These are phyloP conservation scores for Fundulus diaphanus DNA, from an alignment of 2,797 vertebrate species.

Conservation along the genomic window DNA sequence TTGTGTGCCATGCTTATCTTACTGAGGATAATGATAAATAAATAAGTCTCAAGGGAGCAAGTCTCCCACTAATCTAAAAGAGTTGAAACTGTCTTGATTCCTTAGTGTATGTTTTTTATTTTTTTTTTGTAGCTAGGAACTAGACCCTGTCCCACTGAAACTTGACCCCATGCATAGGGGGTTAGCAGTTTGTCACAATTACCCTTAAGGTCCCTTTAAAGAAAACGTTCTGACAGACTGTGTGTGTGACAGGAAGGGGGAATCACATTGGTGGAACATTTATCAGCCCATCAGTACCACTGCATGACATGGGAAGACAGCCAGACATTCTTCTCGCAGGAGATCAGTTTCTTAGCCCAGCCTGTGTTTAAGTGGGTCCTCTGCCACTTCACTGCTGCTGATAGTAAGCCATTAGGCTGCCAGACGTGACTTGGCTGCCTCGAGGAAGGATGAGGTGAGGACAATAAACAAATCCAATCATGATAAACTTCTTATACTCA, in stretches of 20 bases:
- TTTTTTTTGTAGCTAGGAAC: slow-evolving; percentile 69
- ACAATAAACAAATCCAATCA: slow-evolving; percentile 50
- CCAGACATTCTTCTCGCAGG: slow-evolving; percentile 71
- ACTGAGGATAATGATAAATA: slow-evolving; percentile 63
- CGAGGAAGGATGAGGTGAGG: slow-evolving; percentile 43
- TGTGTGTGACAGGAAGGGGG: slow-evolving; percentile 63
- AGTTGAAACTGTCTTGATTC: slow-evolving; percentile 41
- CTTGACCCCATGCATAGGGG: slow-evolving; percentile 51
- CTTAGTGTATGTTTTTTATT: slow-evolving; percentile 60
- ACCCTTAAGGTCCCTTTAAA: slow-evolving; percentile 57
- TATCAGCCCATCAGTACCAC: slow-evolving; percentile 74
- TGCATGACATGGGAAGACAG: slow-evolving; percentile 69
- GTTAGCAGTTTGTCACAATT: slow-evolving; percentile 73
- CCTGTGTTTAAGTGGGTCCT: slow-evolving; percentile 71
- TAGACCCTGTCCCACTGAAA: slow-evolving; percentile 60
- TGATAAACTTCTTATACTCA: slow-evolving; percentile 46
- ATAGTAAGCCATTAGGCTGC: slow-evolving; percentile 73
- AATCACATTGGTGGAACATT: slow-evolving; percentile 66
- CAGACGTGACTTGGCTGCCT: slow-evolving; percentile 56
- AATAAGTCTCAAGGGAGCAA: slow-evolving; percentile 51
- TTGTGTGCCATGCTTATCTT: slow-evolving; percentile 62
- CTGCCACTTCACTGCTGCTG: slow-evolving; percentile 65
- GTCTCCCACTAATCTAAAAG: slow-evolving; percentile 49
- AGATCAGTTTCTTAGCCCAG: slow-evolving; percentile 66
- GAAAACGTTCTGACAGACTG: slow-evolving; percentile 38